Conservation (phyloP, 2,113 vertebrate species). For the Synchiropus splendidus region DNA sequence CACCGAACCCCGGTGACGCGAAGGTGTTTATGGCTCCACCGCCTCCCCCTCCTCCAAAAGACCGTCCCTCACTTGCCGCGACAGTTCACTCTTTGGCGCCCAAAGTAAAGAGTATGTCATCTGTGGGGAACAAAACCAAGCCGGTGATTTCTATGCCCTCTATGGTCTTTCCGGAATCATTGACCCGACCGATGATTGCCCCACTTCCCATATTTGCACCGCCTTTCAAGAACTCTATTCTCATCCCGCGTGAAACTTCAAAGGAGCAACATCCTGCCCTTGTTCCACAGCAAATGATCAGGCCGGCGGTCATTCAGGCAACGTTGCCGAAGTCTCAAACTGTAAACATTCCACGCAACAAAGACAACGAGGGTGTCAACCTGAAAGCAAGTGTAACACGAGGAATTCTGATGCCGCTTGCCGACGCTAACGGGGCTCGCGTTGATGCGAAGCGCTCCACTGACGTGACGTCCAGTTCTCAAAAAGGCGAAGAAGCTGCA, state of each 20-base stretch:
- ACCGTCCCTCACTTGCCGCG: conserved; percentile 42
- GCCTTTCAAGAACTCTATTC: conserved; percentile 35
- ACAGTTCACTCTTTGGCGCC: conserved; percentile 30
- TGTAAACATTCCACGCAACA: conserved; percentile 25
- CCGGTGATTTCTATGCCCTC: conserved; percentile 40
- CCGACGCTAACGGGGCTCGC: conserved; percentile 36
- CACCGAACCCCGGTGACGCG: conserved; percentile 47
- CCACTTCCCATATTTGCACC: conserved; percentile 43
- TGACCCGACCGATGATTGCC: conserved; percentile 38
- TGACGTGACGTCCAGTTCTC: conserved; percentile 76
- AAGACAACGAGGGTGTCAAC: conserved; percentile 70
- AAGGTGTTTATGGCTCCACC: conserved; percentile 58
- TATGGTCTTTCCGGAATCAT: conserved; percentile 52
- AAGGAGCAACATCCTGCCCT: conserved; percentile 47
- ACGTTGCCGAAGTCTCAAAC: conserved; percentile 30
- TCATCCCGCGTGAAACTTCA: conserved; percentile 24
- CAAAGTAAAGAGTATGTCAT: conserved; percentile 45
- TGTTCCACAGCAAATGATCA: conserved; percentile 35
- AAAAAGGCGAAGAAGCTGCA: conserved; percentile 59
- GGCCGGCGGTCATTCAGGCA: conserved; percentile 69
- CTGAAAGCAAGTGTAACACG: conserved; percentile 72
- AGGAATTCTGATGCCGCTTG: conserved; percentile 70
- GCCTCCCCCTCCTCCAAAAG: conserved; percentile 48
- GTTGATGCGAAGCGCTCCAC: conserved; percentile 79
- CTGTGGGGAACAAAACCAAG: conserved; percentile 50